Base-by-base conservation (phyloP, 1,140 invertebrate species). In the Matsumurasca onukii region DNA sequence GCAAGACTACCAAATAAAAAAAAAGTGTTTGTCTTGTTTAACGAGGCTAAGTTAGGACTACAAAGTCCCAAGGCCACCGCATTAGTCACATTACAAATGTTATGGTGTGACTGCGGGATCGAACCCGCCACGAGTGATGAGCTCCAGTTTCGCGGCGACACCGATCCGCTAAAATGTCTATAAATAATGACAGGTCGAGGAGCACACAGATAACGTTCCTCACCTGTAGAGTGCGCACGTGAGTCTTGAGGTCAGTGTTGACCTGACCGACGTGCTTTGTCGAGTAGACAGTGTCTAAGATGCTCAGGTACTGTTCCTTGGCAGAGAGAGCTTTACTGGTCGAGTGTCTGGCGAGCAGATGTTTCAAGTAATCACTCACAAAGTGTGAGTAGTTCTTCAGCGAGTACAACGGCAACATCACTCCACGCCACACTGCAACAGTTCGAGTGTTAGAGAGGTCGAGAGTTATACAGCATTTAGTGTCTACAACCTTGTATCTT, bases 341-440 rank as follows among this genome's bases (percentile, higher is more conserved):
- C 1, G 77, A 63, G 22, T 72, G 69, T 55, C 68, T 68, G 51
- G 81, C 79, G 15, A 90, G 74, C 5, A 91, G 78, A 52, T 86
- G 83, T 39, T 87, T 85, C 52, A 94, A 80, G 75, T 93, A 90
- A 49, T 85, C 81, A 3, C 88, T 78, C 55, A 90, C 83, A 77
- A 88, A 91, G 69, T 83, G 85, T 5, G 88, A 84, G 72, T 92
- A 91, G 73, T 84, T 86, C 77, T 89, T 90, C 71, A 89, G 77
- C 71, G 91, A 88, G 22, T 93, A 80, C 74, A 91, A 81, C 0
- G 90, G 89, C 30, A 91, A 79, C 87, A 94, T 92, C 13, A 93
- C 78, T 69, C 92, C 89, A 76, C 91, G 85, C 90, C 92, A 94
- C 2, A 91, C 87, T 89, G 76, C 49, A 79, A 78, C 57, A 55